Conservation (phyloP, 2,888 invertebrate species). For the Sphinx pinastri region DNA sequence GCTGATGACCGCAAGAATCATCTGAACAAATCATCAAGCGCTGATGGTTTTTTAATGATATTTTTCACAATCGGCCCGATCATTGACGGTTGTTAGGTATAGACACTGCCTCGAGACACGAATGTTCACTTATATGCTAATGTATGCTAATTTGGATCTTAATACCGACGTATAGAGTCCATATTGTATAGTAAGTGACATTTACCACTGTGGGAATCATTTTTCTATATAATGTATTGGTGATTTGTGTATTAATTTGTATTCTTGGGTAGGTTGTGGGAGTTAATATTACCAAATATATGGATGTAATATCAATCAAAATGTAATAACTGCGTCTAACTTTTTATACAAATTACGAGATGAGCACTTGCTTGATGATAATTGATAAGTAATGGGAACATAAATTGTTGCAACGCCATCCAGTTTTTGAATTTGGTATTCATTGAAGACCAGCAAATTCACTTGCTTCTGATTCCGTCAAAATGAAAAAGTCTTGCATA, state of each 20-base stretch:
- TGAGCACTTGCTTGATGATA: too few relatives aligned
- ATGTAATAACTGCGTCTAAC: too few relatives aligned
- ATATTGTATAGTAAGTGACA: neutral
- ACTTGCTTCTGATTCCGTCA: too few relatives aligned
- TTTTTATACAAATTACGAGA: too few relatives aligned
- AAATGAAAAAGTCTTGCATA: too few relatives aligned
- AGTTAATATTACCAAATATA: neutral
- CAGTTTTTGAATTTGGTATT: too few relatives aligned
- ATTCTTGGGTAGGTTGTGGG: neutral
- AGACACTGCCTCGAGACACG: constrained; percentile 42
- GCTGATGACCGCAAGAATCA: constrained; percentile 76
- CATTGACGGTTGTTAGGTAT: constrained; percentile 83
- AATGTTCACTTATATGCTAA: constrained; percentile 22
- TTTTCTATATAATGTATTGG: constrained; percentile 21
- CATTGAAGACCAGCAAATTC: too few relatives aligned
- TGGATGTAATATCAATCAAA: too few relatives aligned
- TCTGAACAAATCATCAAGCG: constrained; percentile 78
- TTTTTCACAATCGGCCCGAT: constrained; percentile 83
- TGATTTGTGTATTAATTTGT: constrained; percentile 19
- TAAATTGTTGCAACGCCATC: too few relatives aligned
- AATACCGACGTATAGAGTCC: neutral
- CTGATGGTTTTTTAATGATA: constrained; percentile 85
- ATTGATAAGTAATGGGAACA: too few relatives aligned
- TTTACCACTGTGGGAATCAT: constrained; percentile 14
- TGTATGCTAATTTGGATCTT: constrained; percentile 21